Conservation (phyloP, 2,888 invertebrate genomes). For the Anthophora plumipes region DNA sequence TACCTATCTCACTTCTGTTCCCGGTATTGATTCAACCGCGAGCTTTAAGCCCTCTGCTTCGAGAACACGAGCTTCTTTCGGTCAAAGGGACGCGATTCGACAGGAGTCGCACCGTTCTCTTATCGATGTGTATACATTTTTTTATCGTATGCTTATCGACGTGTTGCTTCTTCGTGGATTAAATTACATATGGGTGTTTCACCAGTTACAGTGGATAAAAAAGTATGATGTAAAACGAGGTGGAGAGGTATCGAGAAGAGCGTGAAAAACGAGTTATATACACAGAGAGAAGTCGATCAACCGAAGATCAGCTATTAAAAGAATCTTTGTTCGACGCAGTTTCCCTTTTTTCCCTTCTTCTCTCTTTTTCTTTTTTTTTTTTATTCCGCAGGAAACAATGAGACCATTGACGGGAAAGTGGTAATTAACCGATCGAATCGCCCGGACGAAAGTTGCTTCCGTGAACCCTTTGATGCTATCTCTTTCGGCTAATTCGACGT, state of each 20-base stretch:
- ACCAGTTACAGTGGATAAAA: not conserved
- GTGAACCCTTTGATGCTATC: conserved; percentile 39
- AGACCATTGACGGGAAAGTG: conserved; percentile 10
- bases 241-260: conserved; percentile 1
- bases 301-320: not conserved
- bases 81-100: conserved; percentile 49
- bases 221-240: too few relatives aligned
- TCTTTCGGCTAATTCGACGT: conserved; percentile 58
- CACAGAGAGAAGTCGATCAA: not conserved
- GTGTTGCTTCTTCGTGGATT: not conserved
- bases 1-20: conserved; percentile 46
- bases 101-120: not conserved
- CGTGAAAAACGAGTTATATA: not conserved
- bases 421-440: conserved; percentile 58
- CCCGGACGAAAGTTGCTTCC: conserved; percentile 27
- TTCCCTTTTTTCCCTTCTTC: too few relatives aligned
- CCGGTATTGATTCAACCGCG: conserved; percentile 68
- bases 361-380: conserved; percentile 19
- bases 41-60: conserved; percentile 59
- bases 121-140: not conserved
- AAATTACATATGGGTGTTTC: not conserved
- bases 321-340: conserved; percentile 12
- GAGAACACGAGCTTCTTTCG: conserved; percentile 52
- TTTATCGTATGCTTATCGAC: not conserved
- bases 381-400: conserved; percentile 21